Evolutionary conservation across 2,797 vertebrate species (phyloP).

Genomic region (Chromobotia macracanthus): DNA sequence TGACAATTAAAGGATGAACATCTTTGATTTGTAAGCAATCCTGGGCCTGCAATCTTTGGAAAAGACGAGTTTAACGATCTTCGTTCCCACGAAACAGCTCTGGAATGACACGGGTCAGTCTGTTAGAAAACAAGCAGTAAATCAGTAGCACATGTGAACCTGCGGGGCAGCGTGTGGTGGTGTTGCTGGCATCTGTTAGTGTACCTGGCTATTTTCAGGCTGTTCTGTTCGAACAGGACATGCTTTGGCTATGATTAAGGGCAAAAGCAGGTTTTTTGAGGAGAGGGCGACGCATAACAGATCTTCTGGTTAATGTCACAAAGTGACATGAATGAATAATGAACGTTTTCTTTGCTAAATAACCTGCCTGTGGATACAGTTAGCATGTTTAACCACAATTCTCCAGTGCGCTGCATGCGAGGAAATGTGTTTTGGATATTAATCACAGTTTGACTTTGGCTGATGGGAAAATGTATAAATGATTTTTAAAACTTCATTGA

Average conservation of each 20-base stretch:
- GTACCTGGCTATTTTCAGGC: background rate
- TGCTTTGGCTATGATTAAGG: background rate
- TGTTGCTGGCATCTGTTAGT: constrained; percentile 5
- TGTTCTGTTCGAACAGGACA: background rate
- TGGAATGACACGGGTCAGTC: background rate
- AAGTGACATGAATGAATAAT: constrained; percentile 49
- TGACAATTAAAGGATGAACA: background rate
- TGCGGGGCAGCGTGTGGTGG: background rate
- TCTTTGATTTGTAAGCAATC: too few relatives aligned
- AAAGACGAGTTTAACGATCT: too few relatives aligned
- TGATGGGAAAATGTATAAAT: background rate
- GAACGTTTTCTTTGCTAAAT: constrained; percentile 1
- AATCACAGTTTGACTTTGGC: background rate
- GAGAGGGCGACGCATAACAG: background rate
- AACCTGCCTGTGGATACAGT: background rate
- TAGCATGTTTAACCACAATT: background rate
- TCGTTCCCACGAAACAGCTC: background rate
- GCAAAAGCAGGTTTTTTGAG: background rate
- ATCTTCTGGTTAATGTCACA: constrained; percentile 51
- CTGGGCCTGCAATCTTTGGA: too few relatives aligned
- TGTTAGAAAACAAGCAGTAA: background rate
- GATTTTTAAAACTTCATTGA: background rate
- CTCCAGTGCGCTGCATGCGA: background rate
- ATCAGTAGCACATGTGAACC: background rate
- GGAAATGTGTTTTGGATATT: constrained; percentile 2